Conservation (phyloP, 2,888 invertebrate species). For the Heptascelio sp. region DNA sequence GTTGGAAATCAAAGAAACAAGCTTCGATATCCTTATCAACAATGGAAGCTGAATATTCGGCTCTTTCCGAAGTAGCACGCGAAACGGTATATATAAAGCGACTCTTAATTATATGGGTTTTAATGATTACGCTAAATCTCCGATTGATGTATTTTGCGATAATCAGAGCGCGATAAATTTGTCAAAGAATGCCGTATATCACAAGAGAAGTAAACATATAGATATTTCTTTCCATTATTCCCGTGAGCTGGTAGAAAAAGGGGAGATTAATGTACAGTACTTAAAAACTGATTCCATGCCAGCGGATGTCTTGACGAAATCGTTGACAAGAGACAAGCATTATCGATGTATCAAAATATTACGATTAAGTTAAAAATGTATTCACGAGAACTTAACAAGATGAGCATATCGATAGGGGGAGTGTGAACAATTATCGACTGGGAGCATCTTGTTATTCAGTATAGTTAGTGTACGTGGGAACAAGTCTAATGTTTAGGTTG, state of each 20-base stretch:
- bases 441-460: too few relatives aligned
- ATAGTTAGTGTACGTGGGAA: too few relatives aligned
- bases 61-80: slow-evolving; percentile 21
- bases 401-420: slow-evolving; percentile 31
- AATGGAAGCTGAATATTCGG: slow-evolving; percentile 42
- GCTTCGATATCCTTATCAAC: not conserved
- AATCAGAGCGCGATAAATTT: not conserved
- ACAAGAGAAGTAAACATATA: slow-evolving; percentile 17
- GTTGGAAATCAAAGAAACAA: slow-evolving; percentile 11
- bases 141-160: slow-evolving; percentile 11
- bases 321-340: slow-evolving; percentile 17
- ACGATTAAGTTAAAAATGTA: too few relatives aligned
- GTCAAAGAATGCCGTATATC: slow-evolving; percentile 44
- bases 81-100: slow-evolving; percentile 21
- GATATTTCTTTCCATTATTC: slow-evolving; percentile 27
- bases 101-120: slow-evolving; percentile 27
- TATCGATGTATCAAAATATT: slow-evolving; percentile 15
- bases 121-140: slow-evolving; percentile 7
- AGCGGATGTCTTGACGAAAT: slow-evolving; percentile 28
- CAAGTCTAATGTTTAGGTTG: too few relatives aligned
- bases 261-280: slow-evolving; percentile 22
- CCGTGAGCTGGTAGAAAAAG: slow-evolving; percentile 27
- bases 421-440: slow-evolving; percentile 14
- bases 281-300: not conserved
- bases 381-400: not conserved